Conservation (phyloP, 2,113 vertebrate species). For the Grammomys surdaster region DNA sequence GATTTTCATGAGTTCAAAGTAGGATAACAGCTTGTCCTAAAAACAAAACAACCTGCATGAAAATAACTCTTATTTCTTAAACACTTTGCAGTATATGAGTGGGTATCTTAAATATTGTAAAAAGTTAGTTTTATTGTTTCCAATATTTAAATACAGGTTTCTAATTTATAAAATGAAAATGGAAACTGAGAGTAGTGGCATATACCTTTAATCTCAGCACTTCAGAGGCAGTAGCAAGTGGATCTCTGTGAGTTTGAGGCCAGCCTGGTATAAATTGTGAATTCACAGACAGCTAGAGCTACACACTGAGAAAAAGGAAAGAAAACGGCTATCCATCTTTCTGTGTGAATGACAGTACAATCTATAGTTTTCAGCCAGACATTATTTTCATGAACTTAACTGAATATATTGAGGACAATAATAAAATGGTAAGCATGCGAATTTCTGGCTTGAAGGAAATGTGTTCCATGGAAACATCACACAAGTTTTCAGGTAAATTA, state of each 20-base stretch:
- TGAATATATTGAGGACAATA: conserved; percentile 34
- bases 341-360: not conserved
- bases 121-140: conserved; percentile 37
- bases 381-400: conserved; percentile 28
- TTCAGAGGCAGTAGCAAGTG: not conserved
- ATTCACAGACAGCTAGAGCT: not conserved
- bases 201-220: not conserved
- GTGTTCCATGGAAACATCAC: conserved; percentile 1
- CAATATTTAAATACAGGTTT: not conserved
- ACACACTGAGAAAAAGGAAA: not conserved
- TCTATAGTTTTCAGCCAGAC: conserved; percentile 15
- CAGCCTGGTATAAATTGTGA: not conserved
- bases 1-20: not conserved
- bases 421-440: conserved; percentile 9
- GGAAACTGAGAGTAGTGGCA: not conserved
- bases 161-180: not conserved
- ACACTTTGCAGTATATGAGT: not conserved
- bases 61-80: conserved; percentile 16
- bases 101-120: not conserved
- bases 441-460: conserved; percentile 13
- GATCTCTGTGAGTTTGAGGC: not conserved
- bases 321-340: conserved; percentile 14
- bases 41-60: not conserved
- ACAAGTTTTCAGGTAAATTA: not conserved
- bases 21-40: not conserved